These are phyloP conservation scores for Xestoiulus laeticollis DNA, from an alignment of 2,888 invertebrate genomes.

Conservation along the genomic window DNA sequence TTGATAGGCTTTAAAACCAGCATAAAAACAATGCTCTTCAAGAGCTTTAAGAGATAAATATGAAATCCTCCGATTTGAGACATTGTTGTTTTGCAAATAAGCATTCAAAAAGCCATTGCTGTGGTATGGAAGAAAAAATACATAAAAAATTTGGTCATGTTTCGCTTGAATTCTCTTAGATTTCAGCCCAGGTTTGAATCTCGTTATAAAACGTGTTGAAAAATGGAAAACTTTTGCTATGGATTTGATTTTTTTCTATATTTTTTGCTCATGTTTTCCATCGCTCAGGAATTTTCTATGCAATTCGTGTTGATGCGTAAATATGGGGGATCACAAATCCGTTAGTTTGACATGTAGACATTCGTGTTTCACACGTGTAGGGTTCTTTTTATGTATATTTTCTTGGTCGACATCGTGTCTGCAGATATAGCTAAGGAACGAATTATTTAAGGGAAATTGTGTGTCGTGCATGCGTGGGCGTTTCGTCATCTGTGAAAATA, in stretches of 20 bases:
- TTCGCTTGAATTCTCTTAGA: conserved; percentile 1
- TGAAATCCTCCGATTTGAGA: neutral
- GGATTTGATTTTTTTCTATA: neutral
- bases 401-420: neutral
- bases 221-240: neutral
- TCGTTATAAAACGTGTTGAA: conserved; percentile 26
- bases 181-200: neutral
- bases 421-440: neutral
- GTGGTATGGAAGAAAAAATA: neutral
- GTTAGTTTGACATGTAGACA: conserved; percentile 19
- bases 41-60: neutral
- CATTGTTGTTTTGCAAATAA: neutral
- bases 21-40: neutral
- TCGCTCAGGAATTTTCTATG: neutral
- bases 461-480: neutral
- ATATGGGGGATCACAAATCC: conserved; percentile 23
- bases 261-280: neutral
- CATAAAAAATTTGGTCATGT: neutral
- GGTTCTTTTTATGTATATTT: neutral
- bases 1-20: neutral
- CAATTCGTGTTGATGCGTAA: conserved; percentile 26
- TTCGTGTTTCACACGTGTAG: neutral
- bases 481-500: conserved; percentile 14
- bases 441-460: conserved; percentile 9
- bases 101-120: neutral